Evolutionary conservation across 1,140 invertebrate genomes (phyloP).

Genomic region (Ooceraea biroi): DNA sequence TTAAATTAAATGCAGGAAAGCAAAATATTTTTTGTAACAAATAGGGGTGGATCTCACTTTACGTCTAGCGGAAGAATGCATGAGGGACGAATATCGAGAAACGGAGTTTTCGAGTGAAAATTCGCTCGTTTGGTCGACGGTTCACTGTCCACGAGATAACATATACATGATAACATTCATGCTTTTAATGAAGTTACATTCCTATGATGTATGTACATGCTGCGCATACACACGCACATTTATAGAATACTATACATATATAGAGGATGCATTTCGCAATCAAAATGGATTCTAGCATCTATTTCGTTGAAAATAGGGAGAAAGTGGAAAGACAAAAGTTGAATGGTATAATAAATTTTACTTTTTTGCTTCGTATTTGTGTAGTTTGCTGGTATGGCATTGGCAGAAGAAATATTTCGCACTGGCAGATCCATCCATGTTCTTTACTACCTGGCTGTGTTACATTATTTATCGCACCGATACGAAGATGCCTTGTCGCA

Average conservation of each 20-base stretch:
- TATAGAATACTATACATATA: too few species aligned
- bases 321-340: too few species aligned
- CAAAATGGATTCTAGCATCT: too few species aligned
- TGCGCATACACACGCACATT: too few species aligned
- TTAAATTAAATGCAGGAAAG: not conserved
- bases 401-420: constrained; percentile 71
- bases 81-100: constrained; percentile 62
- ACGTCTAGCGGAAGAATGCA: constrained; percentile 74
- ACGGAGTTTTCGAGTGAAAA: constrained; percentile 55
- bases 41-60: constrained; percentile 72
- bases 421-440: constrained; percentile 55
- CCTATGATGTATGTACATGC: constrained; percentile 68
- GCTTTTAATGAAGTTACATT: constrained; percentile 73
- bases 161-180: constrained; percentile 63
- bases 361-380: not conserved
- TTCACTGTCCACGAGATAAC: constrained; percentile 59
- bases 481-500: constrained; percentile 72
- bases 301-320: too few species aligned
- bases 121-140: constrained; percentile 71
- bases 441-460: constrained; percentile 75
- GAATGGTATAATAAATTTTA: not conserved
- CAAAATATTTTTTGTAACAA: constrained; percentile 1
- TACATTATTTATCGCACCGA: constrained; percentile 69
- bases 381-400: constrained; percentile 75
- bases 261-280: too few species aligned